Conservation (phyloP, 2,797 vertebrate genomes). For the Pristis pectinata region DNA sequence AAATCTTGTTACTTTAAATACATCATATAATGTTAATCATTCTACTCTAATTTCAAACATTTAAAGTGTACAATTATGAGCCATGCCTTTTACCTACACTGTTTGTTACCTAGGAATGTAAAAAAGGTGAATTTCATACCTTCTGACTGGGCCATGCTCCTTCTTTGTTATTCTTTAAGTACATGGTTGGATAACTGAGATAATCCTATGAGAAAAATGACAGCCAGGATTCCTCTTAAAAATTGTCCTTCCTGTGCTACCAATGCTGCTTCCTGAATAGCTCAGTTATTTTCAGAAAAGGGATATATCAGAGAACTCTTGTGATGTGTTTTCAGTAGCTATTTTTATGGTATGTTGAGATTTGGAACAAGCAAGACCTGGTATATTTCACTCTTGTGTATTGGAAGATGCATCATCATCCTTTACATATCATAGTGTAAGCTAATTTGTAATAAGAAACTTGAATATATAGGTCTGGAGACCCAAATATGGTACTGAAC, state of each 20-base stretch:
- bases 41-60: background rate
- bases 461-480: background rate
- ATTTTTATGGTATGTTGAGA: background rate
- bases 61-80: background rate
- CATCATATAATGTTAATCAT: background rate
- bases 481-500: constrained; percentile 1
- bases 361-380: background rate
- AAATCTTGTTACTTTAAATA: background rate
- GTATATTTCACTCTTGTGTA: background rate
- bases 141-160: background rate
- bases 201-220: constrained; percentile 7
- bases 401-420: background rate
- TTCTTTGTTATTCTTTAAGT: constrained; percentile 15
- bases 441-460: background rate
- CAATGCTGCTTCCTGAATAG: background rate
- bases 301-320: background rate
- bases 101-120: background rate
- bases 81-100: background rate
- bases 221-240: background rate
- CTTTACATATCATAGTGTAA: background rate
- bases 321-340: background rate
- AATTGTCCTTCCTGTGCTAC: background rate
- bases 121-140: background rate
- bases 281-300: background rate
- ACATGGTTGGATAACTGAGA: background rate